A percentile compares a stretch with the other conserved stretches of the same genome.
These are phyloP conservation scores for Apodemus sylvaticus DNA, from an alignment of 2,113 vertebrate species.

Conservation along the genomic window DNA sequence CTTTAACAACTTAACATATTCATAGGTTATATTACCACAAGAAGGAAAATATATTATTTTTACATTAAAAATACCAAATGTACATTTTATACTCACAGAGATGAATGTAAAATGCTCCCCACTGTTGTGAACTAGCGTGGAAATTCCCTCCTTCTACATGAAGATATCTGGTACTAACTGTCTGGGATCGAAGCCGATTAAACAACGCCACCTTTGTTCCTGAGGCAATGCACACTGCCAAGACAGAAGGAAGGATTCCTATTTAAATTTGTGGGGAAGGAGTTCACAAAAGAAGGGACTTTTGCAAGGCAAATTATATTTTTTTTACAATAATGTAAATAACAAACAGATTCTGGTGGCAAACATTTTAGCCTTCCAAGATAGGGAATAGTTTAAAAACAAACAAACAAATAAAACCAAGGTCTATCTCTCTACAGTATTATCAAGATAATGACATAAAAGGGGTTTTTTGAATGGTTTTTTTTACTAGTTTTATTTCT, in stretches of 20 bases:
- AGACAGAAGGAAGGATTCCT: constrained; percentile 66
- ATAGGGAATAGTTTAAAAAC: neutral
- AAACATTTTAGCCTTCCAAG: neutral
- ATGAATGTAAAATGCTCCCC: constrained; percentile 99
- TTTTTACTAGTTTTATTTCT: neutral
- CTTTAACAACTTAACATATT: constrained; percentile 10
- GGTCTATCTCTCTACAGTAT: neutral
- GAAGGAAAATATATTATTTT: constrained; percentile 26
- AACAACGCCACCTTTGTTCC: constrained; percentile 99
- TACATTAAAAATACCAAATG: constrained; percentile 47
- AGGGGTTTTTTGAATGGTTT: neutral
- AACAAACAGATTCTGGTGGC: neutral
- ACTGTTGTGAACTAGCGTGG: constrained; percentile 99
- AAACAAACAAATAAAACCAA: neutral
- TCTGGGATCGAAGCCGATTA: constrained; percentile 98
- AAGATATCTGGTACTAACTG: constrained; percentile 98
- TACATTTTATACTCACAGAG: constrained; percentile 90
- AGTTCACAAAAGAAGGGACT: neutral
- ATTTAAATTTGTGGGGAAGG: neutral
- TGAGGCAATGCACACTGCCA: constrained; percentile 98
- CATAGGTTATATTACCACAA: neutral
- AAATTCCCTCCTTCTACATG: constrained; percentile 99
- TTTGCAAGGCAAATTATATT: neutral
- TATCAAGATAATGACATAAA: neutral
- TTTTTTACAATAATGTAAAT: constrained; percentile 4